Percentiles rank a stretch among this genome's conserved stretches.
These are phyloP conservation scores for Caiman crocodilus DNA, from an alignment of 2,797 vertebrate genomes.

Conservation along the genomic window DNA sequence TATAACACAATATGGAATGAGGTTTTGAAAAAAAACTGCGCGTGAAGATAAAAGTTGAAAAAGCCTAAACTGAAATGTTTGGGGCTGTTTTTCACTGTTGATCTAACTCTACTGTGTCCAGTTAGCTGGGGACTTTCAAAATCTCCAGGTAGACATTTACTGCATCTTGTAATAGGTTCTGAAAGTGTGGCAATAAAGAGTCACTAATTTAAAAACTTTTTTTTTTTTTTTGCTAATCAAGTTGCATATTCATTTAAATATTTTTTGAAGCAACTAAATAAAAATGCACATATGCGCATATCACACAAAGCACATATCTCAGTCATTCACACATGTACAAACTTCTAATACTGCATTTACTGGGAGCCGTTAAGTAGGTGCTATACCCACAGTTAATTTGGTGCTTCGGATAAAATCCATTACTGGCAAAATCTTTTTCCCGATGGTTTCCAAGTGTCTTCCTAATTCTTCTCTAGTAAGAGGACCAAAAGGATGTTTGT, in stretches of 20 bases:
- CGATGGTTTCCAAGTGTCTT: slow-evolving; percentile 66
- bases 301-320: not conserved
- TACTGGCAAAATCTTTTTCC: slow-evolving; percentile 76
- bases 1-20: slow-evolving; percentile 14
- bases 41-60: not conserved
- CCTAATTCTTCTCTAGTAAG: slow-evolving; percentile 64
- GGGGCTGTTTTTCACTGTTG: not conserved
- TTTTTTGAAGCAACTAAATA: not conserved
- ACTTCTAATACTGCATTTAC: not conserved
- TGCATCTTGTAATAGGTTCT: not conserved
- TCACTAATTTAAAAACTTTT: not conserved
- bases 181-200: not conserved
- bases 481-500: slow-evolving; percentile 67
- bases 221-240: not conserved
- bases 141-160: not conserved
- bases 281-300: too few species aligned
- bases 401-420: slow-evolving; percentile 83
- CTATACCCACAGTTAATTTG: slow-evolving; percentile 77
- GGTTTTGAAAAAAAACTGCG: slow-evolving; percentile 15
- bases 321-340: not conserved
- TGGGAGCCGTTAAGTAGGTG: not conserved
- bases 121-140: not conserved
- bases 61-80: slow-evolving; percentile 18
- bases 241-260: not conserved
- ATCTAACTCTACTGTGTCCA: not conserved